Percentiles rank a stretch among this genome's conserved stretches.
Conservation (phyloP, 2,888 invertebrate species). For the Dryadula phaetusa region DNA sequence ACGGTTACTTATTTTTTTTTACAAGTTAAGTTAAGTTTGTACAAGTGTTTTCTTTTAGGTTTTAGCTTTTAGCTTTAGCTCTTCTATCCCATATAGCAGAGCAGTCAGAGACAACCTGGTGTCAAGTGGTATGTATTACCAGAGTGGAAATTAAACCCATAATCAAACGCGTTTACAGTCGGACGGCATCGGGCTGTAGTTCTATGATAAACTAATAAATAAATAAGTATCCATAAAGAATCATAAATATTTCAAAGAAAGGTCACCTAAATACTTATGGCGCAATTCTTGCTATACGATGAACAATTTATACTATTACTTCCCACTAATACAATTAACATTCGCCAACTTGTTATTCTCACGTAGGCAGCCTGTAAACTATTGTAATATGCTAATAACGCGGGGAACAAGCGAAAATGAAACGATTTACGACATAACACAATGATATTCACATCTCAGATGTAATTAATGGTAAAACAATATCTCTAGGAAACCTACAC, state of each 20-base stretch:
- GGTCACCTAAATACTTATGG: constrained; percentile 17
- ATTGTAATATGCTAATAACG: constrained; percentile 44
- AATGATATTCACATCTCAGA: constrained; percentile 22
- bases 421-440: constrained; percentile 37
- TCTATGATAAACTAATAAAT: too few relatives aligned
- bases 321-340: constrained; percentile 38
- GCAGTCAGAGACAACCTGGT: too few relatives aligned
- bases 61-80: too few relatives aligned
- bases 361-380: constrained; percentile 43
- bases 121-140: too few relatives aligned
- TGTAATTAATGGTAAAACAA: constrained; percentile 26
- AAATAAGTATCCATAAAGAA: too few relatives aligned
- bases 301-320: constrained; percentile 21
- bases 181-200: too few relatives aligned
- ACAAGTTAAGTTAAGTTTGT: too few relatives aligned
- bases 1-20: too few relatives aligned
- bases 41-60: too few relatives aligned
- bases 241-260: constrained; percentile 20
- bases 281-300: background rate
- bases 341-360: constrained; percentile 30
- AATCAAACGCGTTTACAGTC: too few relatives aligned
- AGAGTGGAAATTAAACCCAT: too few relatives aligned
- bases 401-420: constrained; percentile 37
- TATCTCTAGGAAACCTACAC: constrained; percentile 13
- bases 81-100: too few relatives aligned